Evolutionary conservation across 1,140 invertebrate genomes (phyloP).

Genomic region (Micrasema minimum): DNA sequence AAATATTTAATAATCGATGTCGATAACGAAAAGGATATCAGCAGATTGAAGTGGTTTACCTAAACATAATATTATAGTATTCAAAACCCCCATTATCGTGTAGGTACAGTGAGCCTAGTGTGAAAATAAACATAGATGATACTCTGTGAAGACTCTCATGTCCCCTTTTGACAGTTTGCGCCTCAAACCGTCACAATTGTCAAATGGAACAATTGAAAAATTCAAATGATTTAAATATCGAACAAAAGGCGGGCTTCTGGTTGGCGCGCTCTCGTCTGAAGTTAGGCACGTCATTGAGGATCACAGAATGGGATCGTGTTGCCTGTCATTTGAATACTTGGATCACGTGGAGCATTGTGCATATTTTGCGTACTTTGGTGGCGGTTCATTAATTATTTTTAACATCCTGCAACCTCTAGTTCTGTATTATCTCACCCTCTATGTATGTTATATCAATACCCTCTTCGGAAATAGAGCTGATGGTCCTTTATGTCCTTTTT

Average conservation of each 20-base stretch:
- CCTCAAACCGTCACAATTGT: constrained; percentile 35
- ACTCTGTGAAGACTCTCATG: constrained; percentile 17
- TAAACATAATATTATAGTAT: too few species aligned
- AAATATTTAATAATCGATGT: too few species aligned
- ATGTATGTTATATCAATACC: constrained; percentile 6
- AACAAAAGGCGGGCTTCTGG: constrained; percentile 17
- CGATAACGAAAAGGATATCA: too few species aligned
- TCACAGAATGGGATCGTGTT: constrained; percentile 34
- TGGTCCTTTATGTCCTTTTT: too few species aligned
- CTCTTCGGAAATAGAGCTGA: not conserved
- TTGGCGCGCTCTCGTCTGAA: constrained; percentile 28
- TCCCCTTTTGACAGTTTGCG: constrained; percentile 33
- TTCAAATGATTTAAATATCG: constrained; percentile 39
- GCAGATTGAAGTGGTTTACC: too few species aligned
- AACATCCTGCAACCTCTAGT: constrained; percentile 10
- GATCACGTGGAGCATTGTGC: constrained; percentile 9
- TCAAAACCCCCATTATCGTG: too few species aligned
- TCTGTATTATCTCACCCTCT: not conserved
- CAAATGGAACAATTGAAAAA: constrained; percentile 23
- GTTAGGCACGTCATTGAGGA: not conserved
- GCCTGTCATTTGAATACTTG: constrained; percentile 48
- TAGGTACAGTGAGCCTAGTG: not conserved
- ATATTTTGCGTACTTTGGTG: constrained; percentile 32
- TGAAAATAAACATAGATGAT: constrained; percentile 31
- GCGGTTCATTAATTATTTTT: constrained; percentile 41